Evolutionary conservation across 2,797 vertebrate species (phyloP), one percentile per base, ranked within the genome.

Genomic region (Tenualosa thibaudeaui): DNA sequence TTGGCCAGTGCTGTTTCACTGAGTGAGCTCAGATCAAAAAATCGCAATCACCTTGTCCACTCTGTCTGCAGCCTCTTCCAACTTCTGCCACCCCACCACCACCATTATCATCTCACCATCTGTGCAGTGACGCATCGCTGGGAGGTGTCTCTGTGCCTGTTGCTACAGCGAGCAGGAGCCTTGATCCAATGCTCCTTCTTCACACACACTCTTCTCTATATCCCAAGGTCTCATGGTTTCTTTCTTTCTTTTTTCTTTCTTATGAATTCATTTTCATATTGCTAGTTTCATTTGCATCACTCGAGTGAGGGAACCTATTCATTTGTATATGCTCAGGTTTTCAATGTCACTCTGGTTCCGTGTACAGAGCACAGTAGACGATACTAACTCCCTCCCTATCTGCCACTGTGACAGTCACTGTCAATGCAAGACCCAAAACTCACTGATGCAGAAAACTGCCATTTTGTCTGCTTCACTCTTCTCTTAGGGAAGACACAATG

Each of bases 91-190:
- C 31, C 31, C 31, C 31, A 31, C 31, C 10, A 75, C 68, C 37
- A 46, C 5, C 71, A 17, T 5, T 40, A 43, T 40, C 71, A 62
- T 24, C 58, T 56, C 54, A 40, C 65, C 65, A 71, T 71, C 65
- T 71, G 65, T 78, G 71, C 54, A 3, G 40, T 78, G 71, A 78
- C 37, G 71, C 71, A 46, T 78, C 13, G 40, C 71, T 78, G 71
- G 19, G 40, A 78, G 37, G 26, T 78, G 71, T 43, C 71, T 78
- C 6, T 78, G 17, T 78, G 71, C 7, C 37, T 78, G 37, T 37
- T 78, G 71, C 71, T 43, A 46, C 40, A 19, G 15, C 17, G 5
- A 75, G 17, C 68, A 75, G 17, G 37, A 75, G 68, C 68, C 37
- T 75, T 75, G 37, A 43, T 75, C 68, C 40, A 75, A 75, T 37